phyloP scores from a whole-genome alignment of 2,113 vertebrate species.

The Myocastor coypus region DNA sequence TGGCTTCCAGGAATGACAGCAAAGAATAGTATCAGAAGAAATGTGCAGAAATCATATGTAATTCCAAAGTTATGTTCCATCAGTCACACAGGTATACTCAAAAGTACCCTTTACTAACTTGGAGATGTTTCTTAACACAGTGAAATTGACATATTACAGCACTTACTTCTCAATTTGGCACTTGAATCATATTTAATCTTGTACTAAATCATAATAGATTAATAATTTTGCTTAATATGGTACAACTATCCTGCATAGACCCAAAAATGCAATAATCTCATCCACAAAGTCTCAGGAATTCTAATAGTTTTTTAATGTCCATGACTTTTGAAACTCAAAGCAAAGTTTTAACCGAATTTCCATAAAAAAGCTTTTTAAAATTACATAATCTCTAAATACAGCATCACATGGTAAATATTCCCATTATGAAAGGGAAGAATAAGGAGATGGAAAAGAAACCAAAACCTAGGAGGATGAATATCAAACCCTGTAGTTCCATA shows the following conservation, averaged over 20 bases:
- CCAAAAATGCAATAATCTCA: not conserved
- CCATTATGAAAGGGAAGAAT: not conserved
- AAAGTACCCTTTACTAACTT: not conserved
- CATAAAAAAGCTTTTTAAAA: not conserved
- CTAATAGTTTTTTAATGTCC: not conserved
- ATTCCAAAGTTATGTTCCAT: not conserved
- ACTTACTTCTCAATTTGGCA: not conserved
- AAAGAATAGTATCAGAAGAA: not conserved
- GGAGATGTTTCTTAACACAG: not conserved
- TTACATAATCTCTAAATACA: not conserved
- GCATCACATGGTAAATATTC: not conserved
- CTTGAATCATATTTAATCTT: not conserved
- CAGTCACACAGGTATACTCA: not conserved
- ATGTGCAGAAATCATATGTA: not conserved
- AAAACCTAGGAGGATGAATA: not conserved
- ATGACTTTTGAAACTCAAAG: not conserved
- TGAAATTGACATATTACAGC: not conserved
- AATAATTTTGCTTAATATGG: not conserved
- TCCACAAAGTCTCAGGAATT: not conserved
- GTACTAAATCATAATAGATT: not conserved
- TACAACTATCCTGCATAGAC: not conserved
- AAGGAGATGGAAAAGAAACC: not conserved
- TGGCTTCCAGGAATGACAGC: not conserved
- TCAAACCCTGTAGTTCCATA: not conserved
- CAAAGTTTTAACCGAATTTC: not conserved